These are phyloP conservation scores for Phaetusa simplex DNA, from an alignment of 2,113 vertebrate species.

Conservation along the genomic window DNA sequence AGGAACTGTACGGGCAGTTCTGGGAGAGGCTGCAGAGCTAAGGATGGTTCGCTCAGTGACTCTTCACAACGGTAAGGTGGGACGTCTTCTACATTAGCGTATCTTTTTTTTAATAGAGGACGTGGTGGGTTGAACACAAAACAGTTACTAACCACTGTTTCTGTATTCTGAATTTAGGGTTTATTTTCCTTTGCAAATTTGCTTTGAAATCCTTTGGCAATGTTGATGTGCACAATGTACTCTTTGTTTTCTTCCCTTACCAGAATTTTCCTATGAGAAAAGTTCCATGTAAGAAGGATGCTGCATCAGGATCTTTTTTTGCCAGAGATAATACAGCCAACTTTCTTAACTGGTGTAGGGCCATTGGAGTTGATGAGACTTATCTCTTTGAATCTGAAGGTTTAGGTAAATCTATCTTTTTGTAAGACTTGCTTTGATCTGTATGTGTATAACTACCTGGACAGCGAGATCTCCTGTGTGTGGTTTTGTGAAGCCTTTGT, in stretches of 20 bases:
- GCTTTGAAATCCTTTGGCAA: neutral
- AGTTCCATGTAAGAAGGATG: conserved; percentile 89
- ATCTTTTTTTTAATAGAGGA: neutral
- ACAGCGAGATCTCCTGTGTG: neutral
- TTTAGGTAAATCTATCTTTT: conserved; percentile 79
- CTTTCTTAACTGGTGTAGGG: conserved; percentile 94
- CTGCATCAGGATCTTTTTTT: conserved; percentile 94
- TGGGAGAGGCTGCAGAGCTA: neutral
- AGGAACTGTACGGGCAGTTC: neutral
- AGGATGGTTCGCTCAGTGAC: neutral
- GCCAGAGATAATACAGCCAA: conserved; percentile 97
- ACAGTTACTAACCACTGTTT: neutral
- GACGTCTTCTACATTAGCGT: neutral
- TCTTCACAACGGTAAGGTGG: neutral
- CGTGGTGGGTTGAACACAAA: neutral
- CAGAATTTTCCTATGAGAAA: conserved; percentile 87
- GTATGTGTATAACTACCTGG: neutral
- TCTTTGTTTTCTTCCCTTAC: conserved; percentile 29
- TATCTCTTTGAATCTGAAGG: conserved; percentile 98
- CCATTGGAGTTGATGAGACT: conserved; percentile 89
- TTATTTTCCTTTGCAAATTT: neutral
- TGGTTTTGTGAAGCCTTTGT: neutral
- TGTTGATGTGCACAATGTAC: neutral
- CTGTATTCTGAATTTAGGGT: neutral
- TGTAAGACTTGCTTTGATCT: neutral